Percentiles rank a stretch among this genome's conserved stretches.
phyloP scores from a whole-genome alignment of 2,797 vertebrate species.

The Ambastaia sidthimunki region DNA sequence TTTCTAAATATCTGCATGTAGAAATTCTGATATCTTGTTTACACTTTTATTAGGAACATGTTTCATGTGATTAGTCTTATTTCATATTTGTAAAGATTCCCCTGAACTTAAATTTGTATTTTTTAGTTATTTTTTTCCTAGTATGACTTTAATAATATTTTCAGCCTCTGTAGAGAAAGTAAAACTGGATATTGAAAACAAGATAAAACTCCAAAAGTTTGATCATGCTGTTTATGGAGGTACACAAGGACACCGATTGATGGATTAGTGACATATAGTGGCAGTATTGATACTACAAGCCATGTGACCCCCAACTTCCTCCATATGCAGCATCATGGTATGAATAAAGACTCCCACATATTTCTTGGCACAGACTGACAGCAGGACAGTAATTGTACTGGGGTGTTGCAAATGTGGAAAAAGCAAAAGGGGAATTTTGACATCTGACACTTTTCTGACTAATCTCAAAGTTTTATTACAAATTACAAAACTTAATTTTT shows the following conservation, averaged over 20 bases:
- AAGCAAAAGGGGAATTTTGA: constrained; percentile 22
- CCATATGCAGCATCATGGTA: neutral
- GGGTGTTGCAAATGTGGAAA: constrained; percentile 7
- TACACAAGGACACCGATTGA: neutral
- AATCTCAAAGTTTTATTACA: neutral
- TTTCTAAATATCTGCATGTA: neutral
- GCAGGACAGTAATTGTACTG: neutral
- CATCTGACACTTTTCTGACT: constrained; percentile 15
- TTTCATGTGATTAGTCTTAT: neutral
- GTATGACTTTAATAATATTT: neutral
- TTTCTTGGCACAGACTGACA: neutral
- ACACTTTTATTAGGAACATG: neutral
- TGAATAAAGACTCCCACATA: constrained; percentile 7
- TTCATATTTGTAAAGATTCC: constrained; percentile 14
- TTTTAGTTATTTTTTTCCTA: neutral
- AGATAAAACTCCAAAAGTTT: neutral
- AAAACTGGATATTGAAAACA: constrained; percentile 4
- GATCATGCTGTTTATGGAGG: neutral
- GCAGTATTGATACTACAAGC: neutral
- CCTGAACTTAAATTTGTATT: neutral
- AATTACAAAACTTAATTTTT: neutral
- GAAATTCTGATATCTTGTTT: neutral
- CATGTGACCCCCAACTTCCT: neutral
- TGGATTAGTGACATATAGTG: neutral
- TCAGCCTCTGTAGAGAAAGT: neutral